Evolutionary conservation across 1,140 invertebrate species (phyloP), one percentile per base, ranked within the genome.

Genomic region (Aphelenchoides besseyi): DNA sequence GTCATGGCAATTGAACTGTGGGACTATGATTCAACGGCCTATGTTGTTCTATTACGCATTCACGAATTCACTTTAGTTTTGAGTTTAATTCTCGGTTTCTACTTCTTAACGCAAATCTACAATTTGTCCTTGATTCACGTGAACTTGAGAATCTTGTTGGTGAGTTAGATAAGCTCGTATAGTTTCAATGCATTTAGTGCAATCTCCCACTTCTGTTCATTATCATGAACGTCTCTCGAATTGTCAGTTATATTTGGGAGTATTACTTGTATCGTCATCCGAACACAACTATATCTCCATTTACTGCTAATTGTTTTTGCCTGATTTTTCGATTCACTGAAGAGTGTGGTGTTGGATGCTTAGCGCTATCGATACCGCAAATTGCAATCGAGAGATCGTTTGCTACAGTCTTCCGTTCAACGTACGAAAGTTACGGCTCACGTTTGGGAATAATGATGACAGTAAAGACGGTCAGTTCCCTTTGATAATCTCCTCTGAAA

Each of bases 101-200:
- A 59, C 55, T 59, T 59, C 23, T 8, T 59, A 8, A 8, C 23
- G 5, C 55, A 23, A 12, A 59, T 59, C 55, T 59, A 59, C 55
- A 69, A 70, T 63, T 12, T 18, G 23, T 16, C 23, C 3, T 71
- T 71, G 32, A 71, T 26, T 33, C 12, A 26, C 68, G 26, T 70
- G 8, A 69, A 70, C 12, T n/a, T 69, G 59, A 63, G 68, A 61
- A 68, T 68, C n/a, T 62, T 66, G 55, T 61, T 62, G 37, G 64
- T 68, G 35, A 68, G 64, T 68, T 2, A 8, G 5, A n/a, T n/a
- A n/a, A n/a, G n/a, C n/a, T n/a, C n/a, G n/a, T n/a, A n/a, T n/a
- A n/a, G n/a, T n/a, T n/a, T n/a, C n/a, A n/a, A n/a, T 8, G 18
- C 5, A 8, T 33, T 28, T 33, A 59, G 55, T 59, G 55, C 55